Conservation (phyloP, 1,140 invertebrate species). For the Macrobrachium rosenbergii region DNA sequence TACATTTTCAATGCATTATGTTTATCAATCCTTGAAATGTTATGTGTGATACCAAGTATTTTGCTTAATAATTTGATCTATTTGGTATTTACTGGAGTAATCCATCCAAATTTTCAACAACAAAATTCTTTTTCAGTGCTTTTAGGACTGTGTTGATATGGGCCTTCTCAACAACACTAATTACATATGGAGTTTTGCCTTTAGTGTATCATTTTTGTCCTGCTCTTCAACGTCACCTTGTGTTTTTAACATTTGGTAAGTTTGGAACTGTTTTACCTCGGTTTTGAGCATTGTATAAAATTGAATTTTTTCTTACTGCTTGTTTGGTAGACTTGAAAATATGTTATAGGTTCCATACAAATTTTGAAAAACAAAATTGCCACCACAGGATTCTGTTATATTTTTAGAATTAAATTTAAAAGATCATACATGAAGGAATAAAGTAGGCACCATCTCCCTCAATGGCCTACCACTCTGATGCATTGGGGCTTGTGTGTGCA, state of each 20-base stretch:
- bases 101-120: neutral
- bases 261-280: no score
- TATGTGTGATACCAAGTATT: neutral
- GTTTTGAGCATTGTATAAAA: neutral
- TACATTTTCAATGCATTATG: no score
- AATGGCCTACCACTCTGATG: no score
- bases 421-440: no score
- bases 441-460: no score
- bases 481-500: no score
- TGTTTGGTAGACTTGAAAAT: neutral
- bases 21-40: neutral
- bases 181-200: neutral
- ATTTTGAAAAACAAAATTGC: no score
- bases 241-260: constrained; percentile 9
- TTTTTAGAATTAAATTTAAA: no score
- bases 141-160: neutral
- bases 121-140: neutral
- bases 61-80: neutral
- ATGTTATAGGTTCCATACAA: neutral
- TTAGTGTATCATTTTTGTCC: constrained; percentile 7
- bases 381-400: no score
- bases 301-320: neutral
- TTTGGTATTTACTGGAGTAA: no score
- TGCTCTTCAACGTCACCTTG: constrained; percentile 8
- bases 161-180: neutral